Evolutionary conservation across 2,113 vertebrate genomes (phyloP).

Genomic region (human): GRCh38 chr21:43586001-43586500

Average conservation of each 20-base stretch:
- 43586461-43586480: no score
- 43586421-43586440: not conserved
- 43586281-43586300: conserved; percentile 29
- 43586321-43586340: not conserved
- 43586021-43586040: not conserved
- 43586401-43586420: not conserved
- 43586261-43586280: not conserved
- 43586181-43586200: not conserved
- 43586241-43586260: conserved; percentile 55
- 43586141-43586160: not conserved
- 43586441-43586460: not conserved
- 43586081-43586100: not conserved
- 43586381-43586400: not conserved
- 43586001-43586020: not conserved
- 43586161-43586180: not conserved
- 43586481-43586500: not conserved
- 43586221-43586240: conserved; percentile 64
- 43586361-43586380: not conserved
- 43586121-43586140: not conserved
- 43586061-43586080: not conserved
- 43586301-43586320: not conserved
- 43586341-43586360: not conserved
- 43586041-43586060: not conserved
- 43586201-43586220: conserved; percentile 26
- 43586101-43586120: no score